Evolutionary conservation across 2,888 invertebrate genomes (phyloP), one percentile per base, ranked within the genome.

Genomic region (Operophtera brumata): DNA sequence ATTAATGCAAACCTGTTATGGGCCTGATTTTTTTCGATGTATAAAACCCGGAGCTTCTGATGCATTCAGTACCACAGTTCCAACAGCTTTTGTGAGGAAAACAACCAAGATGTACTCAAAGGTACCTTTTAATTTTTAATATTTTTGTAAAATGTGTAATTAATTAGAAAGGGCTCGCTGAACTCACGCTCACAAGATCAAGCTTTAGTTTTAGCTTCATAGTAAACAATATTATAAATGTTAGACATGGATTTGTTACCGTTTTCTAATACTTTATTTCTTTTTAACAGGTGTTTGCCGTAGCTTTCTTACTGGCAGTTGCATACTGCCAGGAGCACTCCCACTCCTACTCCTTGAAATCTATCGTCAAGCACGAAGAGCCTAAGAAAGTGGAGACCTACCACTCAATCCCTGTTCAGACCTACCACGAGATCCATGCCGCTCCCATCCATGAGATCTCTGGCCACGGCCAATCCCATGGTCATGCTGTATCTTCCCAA

Each of bases 31-130:
- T 68, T 75, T 73, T 71, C 58, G 66, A 65, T 61, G 72, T 82
- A 82, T 82, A 82, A 79, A 81, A 73, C 71, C 67, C 60, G 67
- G 63, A 66, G 70, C 54, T 64, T 66, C 47, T 58, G 59, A 62
- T 61, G 52, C 51, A 57, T 60, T 49, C 47, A 59, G 60, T 61
- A 69, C 69, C 77, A 82, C 68, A 72, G 67, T 70, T 65, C 61
- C 59, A 57, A 66, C 63, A 67, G 69, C 64, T 67, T 69, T 71
- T 64, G 73, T 52, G 42, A 64, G 64, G 63, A 65, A 54, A 71
- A 70, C 73, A 70, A 68, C 28, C 67, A 74, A 62, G 55, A 82
- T 81, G 80, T 61, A 59, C 56, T 25, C 51, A 47, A 63, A 63
- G 61, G 60, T 61, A 59, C 7, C 12, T 26, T 54, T 57, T 36